phyloP scores from a whole-genome alignment of 2,113 vertebrate species.

The Bucco capensis region DNA sequence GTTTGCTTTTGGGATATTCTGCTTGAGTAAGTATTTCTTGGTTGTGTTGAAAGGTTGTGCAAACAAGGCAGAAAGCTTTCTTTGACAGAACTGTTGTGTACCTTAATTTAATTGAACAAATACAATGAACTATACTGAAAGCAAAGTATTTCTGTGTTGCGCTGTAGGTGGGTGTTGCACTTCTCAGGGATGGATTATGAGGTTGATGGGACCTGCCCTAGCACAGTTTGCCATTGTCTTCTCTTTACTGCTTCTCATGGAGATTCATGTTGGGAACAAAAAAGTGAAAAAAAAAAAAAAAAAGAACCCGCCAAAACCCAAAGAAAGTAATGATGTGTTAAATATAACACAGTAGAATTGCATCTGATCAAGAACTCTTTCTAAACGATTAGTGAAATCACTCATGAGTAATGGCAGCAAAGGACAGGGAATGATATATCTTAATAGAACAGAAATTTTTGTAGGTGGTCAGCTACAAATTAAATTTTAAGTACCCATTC shows the following conservation, averaged over 20 bases:
- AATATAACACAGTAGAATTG: not conserved
- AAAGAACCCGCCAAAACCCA: not conserved
- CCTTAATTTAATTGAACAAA: constrained; percentile 40
- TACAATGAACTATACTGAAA: constrained; percentile 2
- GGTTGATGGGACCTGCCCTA: not conserved
- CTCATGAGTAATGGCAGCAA: not conserved
- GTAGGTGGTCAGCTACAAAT: not conserved
- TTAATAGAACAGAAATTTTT: not conserved
- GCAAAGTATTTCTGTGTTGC: not conserved
- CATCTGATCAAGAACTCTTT: not conserved
- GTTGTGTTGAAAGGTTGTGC: not conserved
- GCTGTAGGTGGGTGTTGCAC: not conserved
- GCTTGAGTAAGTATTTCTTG: not conserved
- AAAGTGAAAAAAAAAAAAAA: not conserved
- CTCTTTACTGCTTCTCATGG: not conserved
- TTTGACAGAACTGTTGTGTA: not conserved
- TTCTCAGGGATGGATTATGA: not conserved
- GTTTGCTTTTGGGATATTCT: constrained; percentile 12
- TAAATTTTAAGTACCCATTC: not conserved
- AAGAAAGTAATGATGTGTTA: not conserved
- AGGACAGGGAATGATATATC: not conserved
- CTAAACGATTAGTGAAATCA: not conserved
- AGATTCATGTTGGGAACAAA: not conserved
- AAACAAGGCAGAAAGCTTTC: constrained; percentile 37
- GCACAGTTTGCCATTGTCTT: not conserved